phyloP scores from a whole-genome alignment of 1,140 invertebrate genomes.

The Aplysia californica region DNA sequence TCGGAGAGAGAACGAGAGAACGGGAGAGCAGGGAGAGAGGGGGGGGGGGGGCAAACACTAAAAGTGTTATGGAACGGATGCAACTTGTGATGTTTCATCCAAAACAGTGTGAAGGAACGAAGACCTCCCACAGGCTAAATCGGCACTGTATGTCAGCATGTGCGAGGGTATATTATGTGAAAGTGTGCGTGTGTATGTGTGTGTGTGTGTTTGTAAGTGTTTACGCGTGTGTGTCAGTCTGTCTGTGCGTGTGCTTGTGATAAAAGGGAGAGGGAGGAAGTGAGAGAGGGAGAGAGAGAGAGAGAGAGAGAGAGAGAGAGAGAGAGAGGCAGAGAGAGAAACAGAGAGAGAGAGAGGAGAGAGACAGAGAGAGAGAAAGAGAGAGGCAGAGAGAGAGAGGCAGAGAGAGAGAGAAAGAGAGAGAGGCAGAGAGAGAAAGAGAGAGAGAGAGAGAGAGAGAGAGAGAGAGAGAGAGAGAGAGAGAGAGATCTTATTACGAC shows the following conservation, averaged over 20 bases:
- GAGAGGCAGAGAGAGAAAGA: slow-evolving; percentile 14
- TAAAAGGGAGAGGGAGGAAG: too few relatives aligned
- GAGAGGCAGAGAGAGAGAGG: not conserved
- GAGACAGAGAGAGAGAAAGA: slow-evolving; percentile 14
- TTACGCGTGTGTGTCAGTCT: not conserved
- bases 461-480: slow-evolving; percentile 25
- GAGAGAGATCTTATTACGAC: slow-evolving; percentile 17
- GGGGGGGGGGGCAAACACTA: not conserved
- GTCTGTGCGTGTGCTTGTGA: too few relatives aligned
- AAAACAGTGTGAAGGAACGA: not conserved
- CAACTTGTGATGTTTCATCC: not conserved
- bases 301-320: slow-evolving; percentile 4
- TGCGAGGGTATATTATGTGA: not conserved
- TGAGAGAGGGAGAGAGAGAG: too few relatives aligned
- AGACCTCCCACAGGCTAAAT: not conserved
- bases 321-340: not conserved
- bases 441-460: slow-evolving; percentile 21
- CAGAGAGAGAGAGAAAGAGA: slow-evolving; percentile 17
- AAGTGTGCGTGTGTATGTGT: not conserved
- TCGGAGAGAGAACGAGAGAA: not conserved
- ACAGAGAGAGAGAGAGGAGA: not conserved
- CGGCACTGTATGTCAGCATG: not conserved
- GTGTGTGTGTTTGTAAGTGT: too few relatives aligned
- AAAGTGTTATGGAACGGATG: not conserved
- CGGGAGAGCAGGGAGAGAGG: not conserved